Evolutionary conservation across 30 jellyfish, hydroid and myxozoan species (phyloP).

Genomic region (Aurelia aurita): DNA sequence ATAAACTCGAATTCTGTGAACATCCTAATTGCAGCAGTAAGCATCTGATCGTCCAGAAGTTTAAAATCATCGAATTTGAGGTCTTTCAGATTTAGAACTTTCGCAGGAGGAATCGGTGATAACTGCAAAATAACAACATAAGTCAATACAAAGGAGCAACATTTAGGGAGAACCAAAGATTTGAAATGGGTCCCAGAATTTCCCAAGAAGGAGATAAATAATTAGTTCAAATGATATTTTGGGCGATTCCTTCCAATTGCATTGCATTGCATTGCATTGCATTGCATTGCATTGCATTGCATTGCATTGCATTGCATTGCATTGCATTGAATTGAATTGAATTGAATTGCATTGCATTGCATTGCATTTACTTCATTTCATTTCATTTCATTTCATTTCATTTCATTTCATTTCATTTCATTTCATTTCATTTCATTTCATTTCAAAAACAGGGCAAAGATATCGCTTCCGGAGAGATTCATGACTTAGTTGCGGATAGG

Average conservation of each 20-base stretch:
- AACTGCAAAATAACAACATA: conserved; percentile 31
- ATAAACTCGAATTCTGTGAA: conserved; percentile 82
- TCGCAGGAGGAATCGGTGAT: conserved; percentile 80
- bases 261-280: too few species aligned
- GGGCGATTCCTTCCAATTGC: too few species aligned
- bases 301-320: not conserved
- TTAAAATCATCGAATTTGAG: conserved; percentile 81
- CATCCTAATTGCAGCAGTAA: conserved; percentile 86
- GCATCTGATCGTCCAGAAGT: conserved; percentile 82
- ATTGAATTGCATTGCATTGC: too few species aligned
- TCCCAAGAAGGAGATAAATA: too few species aligned
- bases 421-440: conserved; percentile 2
- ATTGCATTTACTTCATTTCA: not conserved
- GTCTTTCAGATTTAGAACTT: conserved; percentile 47
- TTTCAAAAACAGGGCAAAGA: not conserved
- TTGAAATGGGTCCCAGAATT: not conserved
- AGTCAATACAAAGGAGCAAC: not conserved
- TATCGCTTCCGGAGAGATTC: too few species aligned
- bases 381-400: conserved; percentile 2
- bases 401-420: conserved; percentile 7
- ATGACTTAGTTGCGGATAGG: too few species aligned
- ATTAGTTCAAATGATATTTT: too few species aligned
- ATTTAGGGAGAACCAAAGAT: not conserved
- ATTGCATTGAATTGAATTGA: too few species aligned
- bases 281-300: not conserved